These are phyloP conservation scores for Orthosia cruda DNA, from an alignment of 2,888 invertebrate genomes.

Conservation along the genomic window DNA sequence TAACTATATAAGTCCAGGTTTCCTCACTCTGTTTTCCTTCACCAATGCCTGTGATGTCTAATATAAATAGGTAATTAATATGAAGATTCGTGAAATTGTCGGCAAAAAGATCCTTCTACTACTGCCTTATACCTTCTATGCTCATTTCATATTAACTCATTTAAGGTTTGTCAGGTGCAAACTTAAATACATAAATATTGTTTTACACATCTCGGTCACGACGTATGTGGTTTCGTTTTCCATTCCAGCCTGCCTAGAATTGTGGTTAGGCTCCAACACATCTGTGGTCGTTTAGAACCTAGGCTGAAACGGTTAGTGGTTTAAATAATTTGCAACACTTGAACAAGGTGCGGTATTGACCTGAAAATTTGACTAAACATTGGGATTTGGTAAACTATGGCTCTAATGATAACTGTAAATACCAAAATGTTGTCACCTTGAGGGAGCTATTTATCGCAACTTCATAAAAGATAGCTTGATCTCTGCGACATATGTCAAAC, in stretches of 20 bases:
- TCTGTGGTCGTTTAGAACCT: slow-evolving; percentile 68
- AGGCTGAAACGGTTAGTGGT: slow-evolving; percentile 74
- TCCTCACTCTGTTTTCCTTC: no score
- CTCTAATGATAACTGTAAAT: slow-evolving; percentile 36
- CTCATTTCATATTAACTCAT: neutral
- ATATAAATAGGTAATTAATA: no score
- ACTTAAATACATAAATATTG: slow-evolving; percentile 49
- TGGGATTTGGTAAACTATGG: slow-evolving; percentile 1
- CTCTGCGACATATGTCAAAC: no score
- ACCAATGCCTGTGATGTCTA: no score
- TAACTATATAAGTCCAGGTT: no score
- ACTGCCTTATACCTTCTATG: no score
- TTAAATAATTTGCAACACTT: slow-evolving; percentile 72
- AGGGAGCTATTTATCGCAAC: neutral
- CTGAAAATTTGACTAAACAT: slow-evolving; percentile 37
- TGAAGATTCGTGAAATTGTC: no score
- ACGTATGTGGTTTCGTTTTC: slow-evolving; percentile 42
- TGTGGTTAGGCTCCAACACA: slow-evolving; percentile 68
- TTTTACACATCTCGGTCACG: slow-evolving; percentile 58
- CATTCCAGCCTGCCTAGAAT: slow-evolving; percentile 56
- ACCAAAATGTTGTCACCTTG: slow-evolving; percentile 7
- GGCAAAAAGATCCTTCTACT: no score
- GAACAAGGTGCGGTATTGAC: slow-evolving; percentile 49
- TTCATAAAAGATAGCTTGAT: no score
- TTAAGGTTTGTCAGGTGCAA: neutral